These are phyloP conservation scores for Sebastes cheni DNA, from an alignment of 2,797 vertebrate species.

Conservation along the genomic window DNA sequence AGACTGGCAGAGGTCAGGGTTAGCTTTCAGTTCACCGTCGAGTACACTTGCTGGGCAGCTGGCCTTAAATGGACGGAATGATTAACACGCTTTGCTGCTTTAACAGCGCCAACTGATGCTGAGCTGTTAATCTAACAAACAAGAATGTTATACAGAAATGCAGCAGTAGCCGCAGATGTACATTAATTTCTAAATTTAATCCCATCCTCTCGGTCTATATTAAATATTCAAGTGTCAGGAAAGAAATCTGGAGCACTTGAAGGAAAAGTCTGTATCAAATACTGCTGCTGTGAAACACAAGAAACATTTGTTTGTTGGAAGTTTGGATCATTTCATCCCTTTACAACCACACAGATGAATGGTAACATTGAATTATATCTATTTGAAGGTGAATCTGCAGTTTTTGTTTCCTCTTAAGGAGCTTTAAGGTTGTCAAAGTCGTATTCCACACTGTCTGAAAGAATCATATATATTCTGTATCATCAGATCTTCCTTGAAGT, in stretches of 20 bases:
- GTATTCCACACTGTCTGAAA: not conserved
- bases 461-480: not conserved
- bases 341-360: not conserved
- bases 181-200: slow-evolving; percentile 8
- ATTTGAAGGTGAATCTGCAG: not conserved
- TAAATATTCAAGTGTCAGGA: slow-evolving; percentile 32
- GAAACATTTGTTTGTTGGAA: not conserved
- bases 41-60: not conserved
- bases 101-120: not conserved
- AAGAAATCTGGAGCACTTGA: slow-evolving; percentile 2
- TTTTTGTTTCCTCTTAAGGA: not conserved
- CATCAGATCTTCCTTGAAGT: not conserved
- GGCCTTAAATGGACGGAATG: not conserved
- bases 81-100: not conserved
- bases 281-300: not conserved
- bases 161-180: not conserved
- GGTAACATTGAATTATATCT: not conserved
- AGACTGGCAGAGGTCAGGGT: not conserved
- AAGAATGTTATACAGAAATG: not conserved
- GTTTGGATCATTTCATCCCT: not conserved
- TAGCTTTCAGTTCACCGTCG: not conserved
- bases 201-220: not conserved
- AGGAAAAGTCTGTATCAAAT: not conserved
- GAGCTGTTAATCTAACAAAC: slow-evolving; percentile 2
- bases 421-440: not conserved